These are phyloP conservation scores for Ischnura elegans DNA, from an alignment of 2,888 invertebrate species.

Conservation along the genomic window DNA sequence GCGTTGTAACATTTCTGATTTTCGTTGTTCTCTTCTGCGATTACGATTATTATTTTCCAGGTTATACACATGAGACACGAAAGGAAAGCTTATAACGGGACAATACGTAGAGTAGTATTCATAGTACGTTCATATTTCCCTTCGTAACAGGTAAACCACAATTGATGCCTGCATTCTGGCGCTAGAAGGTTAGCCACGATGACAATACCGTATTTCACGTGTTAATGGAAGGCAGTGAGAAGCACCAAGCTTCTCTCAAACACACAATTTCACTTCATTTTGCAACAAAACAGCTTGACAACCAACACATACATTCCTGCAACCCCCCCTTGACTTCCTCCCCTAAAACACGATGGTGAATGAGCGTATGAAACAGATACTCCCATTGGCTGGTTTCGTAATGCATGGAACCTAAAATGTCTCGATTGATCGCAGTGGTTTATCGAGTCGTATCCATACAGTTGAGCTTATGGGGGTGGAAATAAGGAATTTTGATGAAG, in stretches of 20 bases:
- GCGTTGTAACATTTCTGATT: background rate
- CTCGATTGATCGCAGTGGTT: slow-evolving; percentile 61
- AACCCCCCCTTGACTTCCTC: slow-evolving; percentile 67
- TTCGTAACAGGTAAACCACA: slow-evolving; percentile 67
- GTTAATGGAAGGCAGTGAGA: slow-evolving; percentile 62
- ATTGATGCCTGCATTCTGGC: slow-evolving; percentile 44
- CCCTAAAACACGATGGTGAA: slow-evolving; percentile 67
- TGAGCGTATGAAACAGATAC: slow-evolving; percentile 58
- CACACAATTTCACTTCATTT: slow-evolving; percentile 65
- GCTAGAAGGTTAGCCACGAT: slow-evolving; percentile 50
- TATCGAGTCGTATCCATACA: slow-evolving; percentile 57
- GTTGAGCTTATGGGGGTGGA: slow-evolving; percentile 65
- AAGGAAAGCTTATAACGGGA: slow-evolving; percentile 64
- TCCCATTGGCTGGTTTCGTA: slow-evolving; percentile 59
- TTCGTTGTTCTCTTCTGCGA: background rate
- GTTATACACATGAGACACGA: slow-evolving; percentile 60
- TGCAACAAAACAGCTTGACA: slow-evolving; percentile 67
- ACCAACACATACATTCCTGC: slow-evolving; percentile 65
- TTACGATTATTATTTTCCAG: slow-evolving; percentile 36
- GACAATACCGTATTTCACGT: slow-evolving; percentile 54
- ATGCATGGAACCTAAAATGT: slow-evolving; percentile 62
- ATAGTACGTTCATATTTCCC: slow-evolving; percentile 65
- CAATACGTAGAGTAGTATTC: slow-evolving; percentile 67
- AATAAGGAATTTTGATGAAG: slow-evolving; percentile 58
- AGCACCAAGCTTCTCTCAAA: slow-evolving; percentile 50